Conservation (phyloP, 2,113 vertebrate species). For the Notarius quadriscutis region DNA sequence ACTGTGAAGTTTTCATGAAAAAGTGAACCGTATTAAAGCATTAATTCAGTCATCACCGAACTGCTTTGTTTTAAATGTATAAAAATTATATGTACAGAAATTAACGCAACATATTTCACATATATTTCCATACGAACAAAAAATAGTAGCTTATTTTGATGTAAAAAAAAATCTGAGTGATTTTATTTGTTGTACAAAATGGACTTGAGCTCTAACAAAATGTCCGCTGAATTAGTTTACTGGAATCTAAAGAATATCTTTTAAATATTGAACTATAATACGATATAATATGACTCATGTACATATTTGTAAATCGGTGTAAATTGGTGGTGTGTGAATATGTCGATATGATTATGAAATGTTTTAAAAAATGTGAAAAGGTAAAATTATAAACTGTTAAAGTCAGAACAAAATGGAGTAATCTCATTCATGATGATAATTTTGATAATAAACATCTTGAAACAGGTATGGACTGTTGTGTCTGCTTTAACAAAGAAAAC, state of each 20-base stretch:
- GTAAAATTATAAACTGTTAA: neutral
- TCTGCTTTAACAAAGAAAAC: neutral
- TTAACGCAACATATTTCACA: neutral
- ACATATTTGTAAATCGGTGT: conserved; percentile 31
- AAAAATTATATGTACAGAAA: neutral
- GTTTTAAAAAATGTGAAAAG: conserved; percentile 48
- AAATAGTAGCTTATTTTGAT: conserved; percentile 42
- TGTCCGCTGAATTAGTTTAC: neutral
- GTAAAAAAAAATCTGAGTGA: neutral
- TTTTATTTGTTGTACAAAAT: conserved; percentile 10
- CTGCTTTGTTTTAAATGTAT: too few species aligned
- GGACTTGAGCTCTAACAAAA: neutral
- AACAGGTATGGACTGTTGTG: neutral
- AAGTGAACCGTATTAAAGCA: too few species aligned
- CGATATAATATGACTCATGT: neutral
- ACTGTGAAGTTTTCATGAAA: too few species aligned
- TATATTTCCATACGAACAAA: conserved; percentile 64
- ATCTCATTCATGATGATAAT: conserved; percentile 9
- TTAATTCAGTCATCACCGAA: too few species aligned
- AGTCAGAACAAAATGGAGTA: neutral
- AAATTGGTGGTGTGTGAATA: conserved; percentile 18
- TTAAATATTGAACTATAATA: neutral
- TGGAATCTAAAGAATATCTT: neutral
- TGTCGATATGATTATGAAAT: conserved; percentile 43
- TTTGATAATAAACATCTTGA: conserved; percentile 38